Evolutionary conservation across 2,113 vertebrate genomes (phyloP), one percentile per base, ranked within the genome.

Genomic region (Tenrec ecaudatus): DNA sequence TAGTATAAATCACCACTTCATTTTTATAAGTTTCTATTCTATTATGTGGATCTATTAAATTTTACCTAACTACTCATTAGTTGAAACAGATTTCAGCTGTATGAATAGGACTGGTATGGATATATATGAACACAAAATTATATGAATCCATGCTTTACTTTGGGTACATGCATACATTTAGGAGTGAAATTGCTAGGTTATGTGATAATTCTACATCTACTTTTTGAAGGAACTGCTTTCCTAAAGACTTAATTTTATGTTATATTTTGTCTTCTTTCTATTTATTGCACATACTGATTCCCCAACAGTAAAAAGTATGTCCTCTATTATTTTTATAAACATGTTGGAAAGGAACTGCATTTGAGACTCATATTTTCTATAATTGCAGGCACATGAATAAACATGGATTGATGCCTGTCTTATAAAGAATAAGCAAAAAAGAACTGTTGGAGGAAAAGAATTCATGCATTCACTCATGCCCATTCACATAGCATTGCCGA

Each of bases 241-340:
- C n/a, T 53, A 69, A 77, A 87, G 9, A 68, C 16, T 11, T 22
- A 29, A 27, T 64, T 86, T 71, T 91, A 57, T 71, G 14, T 4
- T 47, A 79, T 25, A 23, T 1, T 36, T 60, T 58, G 8, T 82
- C 36, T 76, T 79, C 3, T 62, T 78, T 62, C 23, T 40, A 27
- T 2, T 89, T 40, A 27, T 2, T 89, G 43, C 19, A 89, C 16
- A 47, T 7, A 86, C 31, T 38, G 22, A 88, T 85, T 62, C 60
- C 73, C 92, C 3, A 57, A 64, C 82, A 77, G n/a, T 58, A 38
- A 91, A 91, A 93, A 3, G 12, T 66, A 62, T 92, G 11, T 86
- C 80, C 14, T 58, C 76, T 60, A 53, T 62, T 82, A 91, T n/a
- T 85, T 0, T 10, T 68, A 43, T 5, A 75, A 94, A 60, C 78